These are phyloP conservation scores for Esox niger DNA, from an alignment of 2,113 vertebrate genomes.

Conservation along the genomic window DNA sequence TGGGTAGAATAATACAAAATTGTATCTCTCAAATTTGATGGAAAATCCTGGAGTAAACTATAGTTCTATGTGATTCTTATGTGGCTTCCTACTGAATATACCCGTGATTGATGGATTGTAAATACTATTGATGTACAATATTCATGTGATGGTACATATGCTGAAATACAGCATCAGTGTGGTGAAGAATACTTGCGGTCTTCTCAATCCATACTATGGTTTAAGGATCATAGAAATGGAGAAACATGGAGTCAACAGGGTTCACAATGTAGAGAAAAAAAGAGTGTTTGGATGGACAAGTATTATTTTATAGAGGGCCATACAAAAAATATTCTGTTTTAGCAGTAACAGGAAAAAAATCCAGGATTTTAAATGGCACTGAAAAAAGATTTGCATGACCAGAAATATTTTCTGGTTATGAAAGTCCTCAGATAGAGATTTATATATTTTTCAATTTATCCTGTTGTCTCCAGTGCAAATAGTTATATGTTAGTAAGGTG, in stretches of 20 bases:
- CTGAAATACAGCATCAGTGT: background rate
- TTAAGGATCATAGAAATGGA: background rate
- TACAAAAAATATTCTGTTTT: too few relatives aligned
- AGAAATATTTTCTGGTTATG: conserved; percentile 1
- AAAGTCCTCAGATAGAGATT: background rate
- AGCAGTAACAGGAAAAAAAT: background rate
- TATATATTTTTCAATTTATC: background rate
- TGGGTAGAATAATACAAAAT: background rate
- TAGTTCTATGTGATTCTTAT: background rate
- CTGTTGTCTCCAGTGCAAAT: background rate
- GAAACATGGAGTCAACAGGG: background rate
- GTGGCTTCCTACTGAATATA: background rate
- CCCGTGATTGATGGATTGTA: background rate
- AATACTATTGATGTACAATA: too few relatives aligned
- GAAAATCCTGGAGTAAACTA: background rate
- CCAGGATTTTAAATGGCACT: conserved; percentile 26
- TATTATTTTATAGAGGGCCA: background rate
- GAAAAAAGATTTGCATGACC: background rate
- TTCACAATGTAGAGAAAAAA: too few relatives aligned
- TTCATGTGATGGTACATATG: background rate
- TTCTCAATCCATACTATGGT: background rate
- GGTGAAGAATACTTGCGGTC: background rate
- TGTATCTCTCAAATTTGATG: background rate
- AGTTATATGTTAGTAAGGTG: background rate
- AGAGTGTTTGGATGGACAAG: too few relatives aligned